Conservation (phyloP, 2,113 vertebrate genomes). For the Poeciliopsis turrubarensis region DNA sequence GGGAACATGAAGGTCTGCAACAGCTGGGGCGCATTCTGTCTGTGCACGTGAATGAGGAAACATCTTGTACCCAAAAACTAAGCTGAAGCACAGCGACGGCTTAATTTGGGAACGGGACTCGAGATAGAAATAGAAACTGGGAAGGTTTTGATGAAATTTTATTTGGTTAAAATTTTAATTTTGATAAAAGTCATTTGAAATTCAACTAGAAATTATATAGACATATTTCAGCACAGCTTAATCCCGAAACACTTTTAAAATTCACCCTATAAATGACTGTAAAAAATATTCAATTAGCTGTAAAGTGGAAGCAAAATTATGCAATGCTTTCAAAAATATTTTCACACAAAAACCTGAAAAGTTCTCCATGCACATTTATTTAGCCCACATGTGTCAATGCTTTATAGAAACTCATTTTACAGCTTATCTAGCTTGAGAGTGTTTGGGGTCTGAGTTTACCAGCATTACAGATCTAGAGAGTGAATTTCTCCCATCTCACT, state of each 20-base stretch:
- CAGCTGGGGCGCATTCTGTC: constrained; percentile 88
- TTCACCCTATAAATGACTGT: not conserved
- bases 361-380: not conserved
- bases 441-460: not conserved
- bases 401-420: no score
- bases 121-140: not conserved
- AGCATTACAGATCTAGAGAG: no score
- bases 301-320: not conserved
- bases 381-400: not conserved
- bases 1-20: constrained; percentile 85
- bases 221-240: not conserved
- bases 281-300: not conserved
- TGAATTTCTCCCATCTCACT: not conserved
- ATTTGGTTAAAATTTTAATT: not conserved
- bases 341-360: not conserved
- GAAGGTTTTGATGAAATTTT: not conserved
- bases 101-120: constrained; percentile 23
- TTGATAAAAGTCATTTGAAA: not conserved
- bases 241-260: not conserved
- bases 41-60: constrained; percentile 43
- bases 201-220: constrained; percentile 5
- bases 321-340: not conserved
- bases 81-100: constrained; percentile 31
- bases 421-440: not conserved
- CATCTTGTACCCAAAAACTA: constrained; percentile 23